phyloP scores from a whole-genome alignment of 2,113 vertebrate species.

The Lipophrys pholis region DNA sequence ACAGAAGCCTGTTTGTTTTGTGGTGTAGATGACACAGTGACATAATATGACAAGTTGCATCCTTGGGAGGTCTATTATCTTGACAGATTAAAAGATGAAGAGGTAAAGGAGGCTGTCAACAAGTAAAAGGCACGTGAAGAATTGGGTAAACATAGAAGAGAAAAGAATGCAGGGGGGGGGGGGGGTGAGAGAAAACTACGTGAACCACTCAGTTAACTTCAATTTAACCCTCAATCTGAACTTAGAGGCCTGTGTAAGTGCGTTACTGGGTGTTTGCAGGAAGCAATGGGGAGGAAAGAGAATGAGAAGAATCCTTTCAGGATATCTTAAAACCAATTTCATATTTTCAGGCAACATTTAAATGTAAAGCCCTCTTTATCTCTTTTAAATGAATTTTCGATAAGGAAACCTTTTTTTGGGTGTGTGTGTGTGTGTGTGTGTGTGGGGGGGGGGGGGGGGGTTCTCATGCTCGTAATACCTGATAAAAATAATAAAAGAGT shows the following conservation, averaged over 20 bases:
- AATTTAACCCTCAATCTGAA: constrained; percentile 40
- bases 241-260: constrained; percentile 37
- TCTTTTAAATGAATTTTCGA: constrained; percentile 1
- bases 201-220: constrained; percentile 38
- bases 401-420: background rate
- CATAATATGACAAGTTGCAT: constrained; percentile 45
- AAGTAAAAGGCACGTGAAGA: constrained; percentile 34
- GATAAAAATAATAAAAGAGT: constrained; percentile 20
- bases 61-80: constrained; percentile 38
- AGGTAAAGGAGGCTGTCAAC: constrained; percentile 31
- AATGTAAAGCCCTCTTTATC: constrained; percentile 10
- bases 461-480: constrained; percentile 6
- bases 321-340: background rate
- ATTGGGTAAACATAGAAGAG: constrained; percentile 6
- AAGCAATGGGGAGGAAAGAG: background rate
- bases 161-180: background rate
- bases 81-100: constrained; percentile 46
- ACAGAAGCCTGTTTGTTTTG: constrained; percentile 41
- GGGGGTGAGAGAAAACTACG: constrained; percentile 3
- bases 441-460: constrained; percentile 22
- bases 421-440: too few species aligned
- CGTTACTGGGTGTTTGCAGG: constrained; percentile 25
- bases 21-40: constrained; percentile 26
- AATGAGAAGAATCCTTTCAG: background rate
- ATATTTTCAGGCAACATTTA: background rate